Base-by-base conservation (phyloP, 2,797 vertebrate genomes). In the Alectoris magna region DNA sequence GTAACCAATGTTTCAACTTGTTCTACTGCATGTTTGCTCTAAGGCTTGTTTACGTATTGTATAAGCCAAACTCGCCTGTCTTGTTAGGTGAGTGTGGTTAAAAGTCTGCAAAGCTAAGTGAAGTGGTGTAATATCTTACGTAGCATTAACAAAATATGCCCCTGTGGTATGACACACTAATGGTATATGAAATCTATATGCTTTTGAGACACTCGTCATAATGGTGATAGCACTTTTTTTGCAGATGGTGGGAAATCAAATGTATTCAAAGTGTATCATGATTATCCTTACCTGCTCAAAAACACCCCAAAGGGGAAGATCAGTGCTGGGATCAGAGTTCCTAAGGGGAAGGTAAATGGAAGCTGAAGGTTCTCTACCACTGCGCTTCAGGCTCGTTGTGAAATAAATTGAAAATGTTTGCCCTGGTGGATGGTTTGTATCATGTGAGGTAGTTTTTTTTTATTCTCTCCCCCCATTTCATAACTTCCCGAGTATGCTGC, bases 31-130 rank as follows among this genome's bases (percentile, higher is more conserved):
- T 92, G 97, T 96, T 95, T 92, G 93, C 88, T 95, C 83, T 94
- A 44, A 96, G 96, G 95, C 94, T 94, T 97, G 97, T 97, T 97
- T 96, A 94, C 71, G 82, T 97, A 90, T 97, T 97, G 96, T 96
- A 93, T 95, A 97, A 97, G 94, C 95, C 94, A 96, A 96, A 98
- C 98, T 97, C 7, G 97, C 96, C 95, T 88, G 93, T 97, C 98
- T 96, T 93, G 98, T 98, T 97, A n/a, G 96, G 96, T 95, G 79
- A 96, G 97, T 96, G 95, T 94, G 94, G 94, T 89, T 95, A 3
- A 55, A 66, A 93, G 96, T 95, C 91, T 97, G 87, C 84, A 90
- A 79, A 94, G 96, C 89, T 96, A 26, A 84, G 78, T 90, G 90
- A 94, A 93, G 82, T 83, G 36, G 85, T 96, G 91, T 94, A 95